These are phyloP conservation scores for Campoletis raptor DNA, from an alignment of 2,888 invertebrate genomes.

Conservation along the genomic window DNA sequence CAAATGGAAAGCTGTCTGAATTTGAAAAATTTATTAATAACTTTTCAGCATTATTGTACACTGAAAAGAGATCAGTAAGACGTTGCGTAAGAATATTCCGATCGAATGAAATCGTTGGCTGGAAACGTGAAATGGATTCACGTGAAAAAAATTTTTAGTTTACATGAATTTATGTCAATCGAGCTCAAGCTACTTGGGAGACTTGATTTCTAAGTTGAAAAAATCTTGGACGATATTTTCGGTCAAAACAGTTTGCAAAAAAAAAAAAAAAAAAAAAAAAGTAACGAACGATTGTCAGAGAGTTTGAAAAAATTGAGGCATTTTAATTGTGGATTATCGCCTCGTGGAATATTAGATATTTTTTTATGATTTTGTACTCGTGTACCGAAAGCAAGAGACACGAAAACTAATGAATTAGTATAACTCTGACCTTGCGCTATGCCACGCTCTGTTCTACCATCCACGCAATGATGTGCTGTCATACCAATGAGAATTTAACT, in stretches of 20 bases:
- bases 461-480: slow-evolving; percentile 85
- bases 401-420: slow-evolving; percentile 43
- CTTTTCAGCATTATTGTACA: neutral
- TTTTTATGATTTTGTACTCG: neutral
- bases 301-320: neutral
- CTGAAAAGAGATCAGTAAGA: neutral
- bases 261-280: slow-evolving; percentile 12
- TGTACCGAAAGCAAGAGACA: slow-evolving; percentile 29
- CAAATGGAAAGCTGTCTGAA: neutral
- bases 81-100: neutral
- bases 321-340: neutral
- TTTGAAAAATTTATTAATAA: neutral
- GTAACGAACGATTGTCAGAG: neutral
- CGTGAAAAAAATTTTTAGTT: neutral
- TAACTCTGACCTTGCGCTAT: slow-evolving; percentile 80
- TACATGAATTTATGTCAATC: neutral
- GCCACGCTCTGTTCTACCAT: slow-evolving; percentile 83
- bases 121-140: neutral
- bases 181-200: neutral
- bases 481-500: slow-evolving; percentile 82
- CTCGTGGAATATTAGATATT: neutral
- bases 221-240: neutral
- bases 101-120: neutral
- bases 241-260: neutral
- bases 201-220: neutral